These are phyloP conservation scores for Oplegnathus fasciatus DNA, from an alignment of 2,113 vertebrate species.

Conservation along the genomic window DNA sequence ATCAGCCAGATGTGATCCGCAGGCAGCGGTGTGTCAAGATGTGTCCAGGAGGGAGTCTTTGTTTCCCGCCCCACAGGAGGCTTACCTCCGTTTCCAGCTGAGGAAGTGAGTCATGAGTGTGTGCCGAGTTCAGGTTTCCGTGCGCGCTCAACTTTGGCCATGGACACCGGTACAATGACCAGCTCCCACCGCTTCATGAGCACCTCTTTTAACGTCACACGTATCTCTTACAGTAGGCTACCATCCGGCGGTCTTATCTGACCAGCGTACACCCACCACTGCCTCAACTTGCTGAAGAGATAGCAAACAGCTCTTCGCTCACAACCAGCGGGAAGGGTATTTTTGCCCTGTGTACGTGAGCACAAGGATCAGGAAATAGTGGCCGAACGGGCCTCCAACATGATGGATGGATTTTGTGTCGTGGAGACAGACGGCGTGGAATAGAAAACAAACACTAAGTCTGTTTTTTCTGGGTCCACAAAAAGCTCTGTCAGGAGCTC, in stretches of 20 bases:
- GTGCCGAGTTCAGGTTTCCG: conserved; percentile 80
- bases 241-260: conserved; percentile 48
- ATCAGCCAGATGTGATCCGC: conserved; percentile 44
- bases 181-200: conserved; percentile 33
- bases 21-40: conserved; percentile 56
- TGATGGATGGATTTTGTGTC: conserved; percentile 68
- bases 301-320: conserved; percentile 22
- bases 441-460: conserved; percentile 51
- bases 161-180: conserved; percentile 47
- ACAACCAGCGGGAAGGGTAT: neutral
- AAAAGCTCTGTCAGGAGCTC: conserved; percentile 48
- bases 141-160: conserved; percentile 69
- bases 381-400: neutral
- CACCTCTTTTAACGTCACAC: conserved; percentile 57
- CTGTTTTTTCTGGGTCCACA: conserved; percentile 25
- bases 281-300: conserved; percentile 45
- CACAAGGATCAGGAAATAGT: conserved; percentile 12
- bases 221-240: conserved; percentile 20
- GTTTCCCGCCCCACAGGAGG: conserved; percentile 76
- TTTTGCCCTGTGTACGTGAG: conserved; percentile 35
- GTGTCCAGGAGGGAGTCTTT: conserved; percentile 70
- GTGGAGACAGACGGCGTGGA: conserved; percentile 41
- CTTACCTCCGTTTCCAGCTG: conserved; percentile 74
- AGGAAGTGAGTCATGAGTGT: conserved; percentile 83
- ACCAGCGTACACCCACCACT: conserved; percentile 4